Evolutionary conservation across 2,888 invertebrate genomes (phyloP).

Genomic region (Carpatolechia fugitivella): DNA sequence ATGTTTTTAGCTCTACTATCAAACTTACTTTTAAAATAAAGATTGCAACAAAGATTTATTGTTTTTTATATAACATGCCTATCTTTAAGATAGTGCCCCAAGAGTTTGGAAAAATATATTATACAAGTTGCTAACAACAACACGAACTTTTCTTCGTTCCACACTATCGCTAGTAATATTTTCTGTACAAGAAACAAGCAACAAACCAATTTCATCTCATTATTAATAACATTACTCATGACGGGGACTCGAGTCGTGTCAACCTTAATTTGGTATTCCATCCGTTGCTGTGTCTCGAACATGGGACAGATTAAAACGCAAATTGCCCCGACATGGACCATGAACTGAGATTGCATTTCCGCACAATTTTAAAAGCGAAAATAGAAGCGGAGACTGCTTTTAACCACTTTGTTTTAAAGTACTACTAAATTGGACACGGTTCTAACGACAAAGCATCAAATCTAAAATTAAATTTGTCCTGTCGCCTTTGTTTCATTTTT

Average conservation of each 20-base stretch:
- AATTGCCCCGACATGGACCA: conserved; percentile 11
- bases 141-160: neutral
- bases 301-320: conserved; percentile 16
- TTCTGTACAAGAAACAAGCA: neutral
- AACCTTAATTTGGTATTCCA: conserved; percentile 28
- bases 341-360: conserved; percentile 12
- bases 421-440: too few relatives aligned
- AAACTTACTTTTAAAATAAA: too few relatives aligned
- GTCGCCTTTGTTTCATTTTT: too few relatives aligned
- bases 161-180: neutral
- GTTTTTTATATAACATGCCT: too few relatives aligned
- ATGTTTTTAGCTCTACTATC: too few relatives aligned
- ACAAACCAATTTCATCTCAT: neutral
- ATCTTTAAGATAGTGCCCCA: too few relatives aligned
- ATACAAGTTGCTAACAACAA: neutral
- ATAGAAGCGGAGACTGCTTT: neutral
- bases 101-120: neutral
- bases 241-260: conserved; percentile 22
- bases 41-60: too few relatives aligned
- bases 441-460: too few relatives aligned
- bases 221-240: neutral
- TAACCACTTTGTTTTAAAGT: too few relatives aligned
- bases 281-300: conserved; percentile 2
- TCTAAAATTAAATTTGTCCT: too few relatives aligned
- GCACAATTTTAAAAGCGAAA: neutral